phyloP scores from a whole-genome alignment of 2,797 vertebrate genomes.

The Alectoris magna region DNA sequence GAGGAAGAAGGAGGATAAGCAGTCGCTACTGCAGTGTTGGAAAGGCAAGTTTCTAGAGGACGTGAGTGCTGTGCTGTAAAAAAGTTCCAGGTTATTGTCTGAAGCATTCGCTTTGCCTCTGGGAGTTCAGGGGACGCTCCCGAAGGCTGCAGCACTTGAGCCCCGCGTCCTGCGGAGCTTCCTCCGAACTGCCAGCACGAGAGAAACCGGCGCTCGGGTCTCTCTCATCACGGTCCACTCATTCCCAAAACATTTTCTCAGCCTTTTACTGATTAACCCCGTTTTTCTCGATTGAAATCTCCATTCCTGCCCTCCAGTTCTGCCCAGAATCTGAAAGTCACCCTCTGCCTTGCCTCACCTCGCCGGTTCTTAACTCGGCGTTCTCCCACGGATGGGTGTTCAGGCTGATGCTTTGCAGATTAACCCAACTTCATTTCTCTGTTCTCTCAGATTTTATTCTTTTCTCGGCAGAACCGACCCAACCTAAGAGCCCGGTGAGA shows the following conservation, averaged over 20 bases:
- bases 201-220: not conserved
- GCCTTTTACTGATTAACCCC: not conserved
- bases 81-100: not conserved
- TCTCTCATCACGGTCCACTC: not conserved
- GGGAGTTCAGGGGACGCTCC: not conserved
- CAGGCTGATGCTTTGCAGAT: not conserved
- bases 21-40: not conserved
- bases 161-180: not conserved
- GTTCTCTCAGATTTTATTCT: not conserved
- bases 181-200: rapidly evolving
- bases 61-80: rapidly evolving
- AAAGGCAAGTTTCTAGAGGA: not conserved
- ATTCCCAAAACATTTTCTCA: not conserved
- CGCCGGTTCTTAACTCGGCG: not conserved
- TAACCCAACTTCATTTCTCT: not conserved
- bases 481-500: not conserved
- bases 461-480: not conserved
- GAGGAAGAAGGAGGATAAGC: not conserved
- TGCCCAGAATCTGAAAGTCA: not conserved
- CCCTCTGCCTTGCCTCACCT: not conserved
- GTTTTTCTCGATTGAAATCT: not conserved
- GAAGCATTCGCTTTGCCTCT: not conserved
- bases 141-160: not conserved
- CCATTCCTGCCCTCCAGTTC: not conserved
- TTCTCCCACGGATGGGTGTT: not conserved